Percentiles rank a stretch among this genome's conserved stretches.
phyloP scores from a whole-genome alignment of 2,113 vertebrate species.

The Serilophus lunatus region DNA sequence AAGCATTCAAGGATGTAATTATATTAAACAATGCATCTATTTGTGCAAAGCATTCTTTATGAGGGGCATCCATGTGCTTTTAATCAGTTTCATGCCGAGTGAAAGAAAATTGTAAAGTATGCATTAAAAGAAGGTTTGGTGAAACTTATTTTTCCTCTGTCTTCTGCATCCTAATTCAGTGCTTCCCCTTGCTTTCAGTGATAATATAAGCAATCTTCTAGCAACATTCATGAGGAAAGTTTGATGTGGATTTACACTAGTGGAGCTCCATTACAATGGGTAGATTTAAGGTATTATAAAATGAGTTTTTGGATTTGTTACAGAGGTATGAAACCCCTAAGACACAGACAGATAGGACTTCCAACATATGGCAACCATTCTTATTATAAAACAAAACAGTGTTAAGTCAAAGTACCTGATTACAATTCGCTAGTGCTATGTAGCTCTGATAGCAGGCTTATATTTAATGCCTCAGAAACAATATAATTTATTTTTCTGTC shows the following conservation, averaged over 20 bases:
- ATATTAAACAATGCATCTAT: slow-evolving; percentile 71
- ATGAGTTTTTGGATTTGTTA: slow-evolving; percentile 88
- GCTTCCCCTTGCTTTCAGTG: slow-evolving; percentile 70
- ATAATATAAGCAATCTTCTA: slow-evolving; percentile 78
- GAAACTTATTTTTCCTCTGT: slow-evolving; percentile 75
- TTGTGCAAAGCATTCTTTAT: slow-evolving; percentile 61
- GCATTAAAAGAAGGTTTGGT: slow-evolving; percentile 81
- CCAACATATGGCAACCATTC: slow-evolving; percentile 86
- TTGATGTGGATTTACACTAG: slow-evolving; percentile 89
- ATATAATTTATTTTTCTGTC: slow-evolving; percentile 96
- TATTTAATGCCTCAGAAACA: slow-evolving; percentile 93
- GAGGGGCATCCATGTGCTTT: slow-evolving; percentile 69
- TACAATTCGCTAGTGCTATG: slow-evolving; percentile 93
- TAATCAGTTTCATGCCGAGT: slow-evolving; percentile 81
- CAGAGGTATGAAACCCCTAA: slow-evolving; percentile 78
- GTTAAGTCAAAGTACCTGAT: slow-evolving; percentile 99
- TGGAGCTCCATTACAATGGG: slow-evolving; percentile 93
- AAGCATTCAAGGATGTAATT: slow-evolving; percentile 66
- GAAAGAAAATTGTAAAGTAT: slow-evolving; percentile 80
- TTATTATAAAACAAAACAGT: slow-evolving; percentile 85
- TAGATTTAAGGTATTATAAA: slow-evolving; percentile 94
- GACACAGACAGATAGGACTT: slow-evolving; percentile 78
- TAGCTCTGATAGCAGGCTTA: slow-evolving; percentile 90
- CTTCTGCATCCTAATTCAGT: slow-evolving; percentile 79
- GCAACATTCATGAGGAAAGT: slow-evolving; percentile 83